Evolutionary conservation across 2,113 vertebrate species (phyloP), one percentile per base, ranked within the genome.

Genomic region (Zonotrichia leucophrys): DNA sequence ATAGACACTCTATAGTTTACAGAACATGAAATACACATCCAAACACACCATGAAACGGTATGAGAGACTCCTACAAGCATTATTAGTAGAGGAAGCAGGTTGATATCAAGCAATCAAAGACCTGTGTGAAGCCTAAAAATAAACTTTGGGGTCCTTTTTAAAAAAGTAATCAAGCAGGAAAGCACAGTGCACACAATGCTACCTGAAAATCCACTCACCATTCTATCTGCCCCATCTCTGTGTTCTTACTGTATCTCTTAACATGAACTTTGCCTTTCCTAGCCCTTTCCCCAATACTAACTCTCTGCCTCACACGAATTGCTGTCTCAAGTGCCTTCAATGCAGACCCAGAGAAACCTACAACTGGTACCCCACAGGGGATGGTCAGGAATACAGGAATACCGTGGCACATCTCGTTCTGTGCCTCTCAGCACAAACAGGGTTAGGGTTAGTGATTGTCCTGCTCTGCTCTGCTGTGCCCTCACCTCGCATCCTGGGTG

Each of bases 141-240:
- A 6, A 44, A 68, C 4, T 46, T 55, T 11, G 3, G 37, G 1
- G 2, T 7, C 76, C 22, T 64, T 86, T 53, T 39, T 37, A 2
- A 21, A 23, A 72, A 50, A 59, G 31, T 22, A 52, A 60, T 20
- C 14, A 58, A 46, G 21, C 5, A 90, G 37, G 17, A 94, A 62
- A 56, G 11, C 14, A 53, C 15, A 12, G 10, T 8, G 28, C 13
- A 9, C 11, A 59, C 6, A 22, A 25, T 21, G 16, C 28, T 74
- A n/a, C 10, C 37, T 78, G 18, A 85, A 90, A 82, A 62, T n/a
- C 25, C 17, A 70, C 9, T 82, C 60, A 37, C 11, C 2, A 4
- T 25, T 58, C n/a, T 19, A 27, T 15, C 9, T 0, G 1, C 12
- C 7, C 4, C 11, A 35, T 11, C 7, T 42, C 15, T 58, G 24